These are phyloP conservation scores for Ptilodon capucinus DNA, from an alignment of 2,888 invertebrate genomes.

Conservation along the genomic window DNA sequence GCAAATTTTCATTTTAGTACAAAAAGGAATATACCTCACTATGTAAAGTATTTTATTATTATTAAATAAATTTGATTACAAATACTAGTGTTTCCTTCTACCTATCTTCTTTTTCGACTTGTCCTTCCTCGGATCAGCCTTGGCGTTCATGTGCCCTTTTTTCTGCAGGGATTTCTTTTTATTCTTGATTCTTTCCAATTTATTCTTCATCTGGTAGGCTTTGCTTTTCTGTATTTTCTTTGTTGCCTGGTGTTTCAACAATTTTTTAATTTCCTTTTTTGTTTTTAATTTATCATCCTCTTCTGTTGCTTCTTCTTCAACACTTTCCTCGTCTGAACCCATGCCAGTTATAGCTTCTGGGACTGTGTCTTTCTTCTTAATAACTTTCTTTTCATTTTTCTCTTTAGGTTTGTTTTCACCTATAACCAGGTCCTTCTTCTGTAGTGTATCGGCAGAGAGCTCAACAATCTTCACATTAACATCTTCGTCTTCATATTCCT, in stretches of 20 bases:
- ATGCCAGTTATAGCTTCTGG: constrained; percentile 59
- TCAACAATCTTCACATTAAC: constrained; percentile 91
- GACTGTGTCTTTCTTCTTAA: constrained; percentile 39
- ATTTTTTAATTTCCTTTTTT: constrained; percentile 87
- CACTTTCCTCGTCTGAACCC: constrained; percentile 59
- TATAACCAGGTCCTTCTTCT: constrained; percentile 87
- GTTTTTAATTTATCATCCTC: constrained; percentile 65
- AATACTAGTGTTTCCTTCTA: constrained; percentile 59
- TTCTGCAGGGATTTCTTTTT: constrained; percentile 84
- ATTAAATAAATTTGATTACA: constrained; percentile 20
- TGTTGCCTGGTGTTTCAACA: constrained; percentile 87
- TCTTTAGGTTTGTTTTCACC: constrained; percentile 85
- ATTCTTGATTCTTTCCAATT: constrained; percentile 86
- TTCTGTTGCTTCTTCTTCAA: constrained; percentile 45
- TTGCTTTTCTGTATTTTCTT: constrained; percentile 90
- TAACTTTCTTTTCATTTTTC: constrained; percentile 31
- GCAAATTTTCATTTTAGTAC: background rate
- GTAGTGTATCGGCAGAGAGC: constrained; percentile 86
- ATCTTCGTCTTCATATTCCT: constrained; percentile 89
- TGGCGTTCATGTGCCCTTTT: constrained; percentile 51
- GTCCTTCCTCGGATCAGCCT: constrained; percentile 57
- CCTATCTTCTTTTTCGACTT: constrained; percentile 66
- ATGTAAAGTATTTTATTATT: constrained; percentile 10
- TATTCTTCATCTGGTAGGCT: constrained; percentile 88
- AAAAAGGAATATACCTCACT: constrained; percentile 22